phyloP scores from a whole-genome alignment of 1,140 invertebrate species.

The Diuraphis noxia region DNA sequence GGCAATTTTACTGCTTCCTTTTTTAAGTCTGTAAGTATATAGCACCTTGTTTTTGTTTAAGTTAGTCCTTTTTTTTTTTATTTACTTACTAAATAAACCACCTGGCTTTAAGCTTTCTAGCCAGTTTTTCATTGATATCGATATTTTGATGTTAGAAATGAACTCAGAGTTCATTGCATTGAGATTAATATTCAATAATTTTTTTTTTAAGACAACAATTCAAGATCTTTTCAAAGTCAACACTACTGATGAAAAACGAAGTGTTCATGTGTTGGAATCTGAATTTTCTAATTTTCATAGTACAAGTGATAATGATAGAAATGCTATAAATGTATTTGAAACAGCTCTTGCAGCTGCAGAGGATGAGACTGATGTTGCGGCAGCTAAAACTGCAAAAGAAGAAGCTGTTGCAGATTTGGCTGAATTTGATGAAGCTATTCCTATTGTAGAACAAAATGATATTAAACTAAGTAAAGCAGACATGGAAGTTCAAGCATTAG shows the following conservation, averaged over 20 bases:
- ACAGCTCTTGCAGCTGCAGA: constrained; percentile 86
- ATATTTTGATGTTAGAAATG: too few relatives aligned
- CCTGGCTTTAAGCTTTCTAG: neutral
- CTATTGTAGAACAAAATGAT: constrained; percentile 66
- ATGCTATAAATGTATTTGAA: constrained; percentile 73
- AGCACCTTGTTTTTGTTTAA: neutral
- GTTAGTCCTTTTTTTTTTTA: neutral
- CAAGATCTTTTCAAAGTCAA: constrained; percentile 50
- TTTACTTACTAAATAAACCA: too few relatives aligned
- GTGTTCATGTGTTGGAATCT: constrained; percentile 32
- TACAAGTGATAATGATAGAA: constrained; percentile 62
- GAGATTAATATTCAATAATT: neutral
- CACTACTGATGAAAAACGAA: constrained; percentile 18
- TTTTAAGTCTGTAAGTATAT: constrained; percentile 81
- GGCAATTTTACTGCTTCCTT: constrained; percentile 98
- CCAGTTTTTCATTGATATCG: neutral
- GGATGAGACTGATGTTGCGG: constrained; percentile 91
- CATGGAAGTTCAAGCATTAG: constrained; percentile 77
- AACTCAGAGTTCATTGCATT: too few relatives aligned
- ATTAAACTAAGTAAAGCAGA: constrained; percentile 77
- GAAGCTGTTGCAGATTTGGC: constrained; percentile 92
- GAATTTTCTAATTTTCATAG: constrained; percentile 58
- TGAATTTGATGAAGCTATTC: constrained; percentile 96
- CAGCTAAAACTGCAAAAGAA: constrained; percentile 84
- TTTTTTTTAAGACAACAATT: constrained; percentile 34